Percentiles rank a stretch among this genome's conserved stretches.
phyloP scores from a whole-genome alignment of 2,113 vertebrate genomes.

The Nematolebias whitei region DNA sequence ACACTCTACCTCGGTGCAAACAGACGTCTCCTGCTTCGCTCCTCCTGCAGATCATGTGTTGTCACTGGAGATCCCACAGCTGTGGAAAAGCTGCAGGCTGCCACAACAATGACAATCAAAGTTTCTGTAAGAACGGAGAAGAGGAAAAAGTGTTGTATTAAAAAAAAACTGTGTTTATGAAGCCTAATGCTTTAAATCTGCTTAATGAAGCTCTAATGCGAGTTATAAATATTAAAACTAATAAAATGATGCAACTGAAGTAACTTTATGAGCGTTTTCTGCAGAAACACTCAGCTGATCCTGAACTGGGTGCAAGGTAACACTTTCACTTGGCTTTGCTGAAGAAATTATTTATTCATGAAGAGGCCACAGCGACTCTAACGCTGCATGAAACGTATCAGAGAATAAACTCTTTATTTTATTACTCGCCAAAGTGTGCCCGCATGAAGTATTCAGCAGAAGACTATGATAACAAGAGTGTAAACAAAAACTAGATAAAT shows the following conservation, averaged over 20 bases:
- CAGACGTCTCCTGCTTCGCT: slow-evolving; percentile 40
- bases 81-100: slow-evolving; percentile 35
- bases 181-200: slow-evolving; percentile 49
- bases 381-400: slow-evolving; percentile 36
- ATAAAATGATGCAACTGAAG: slow-evolving; percentile 52
- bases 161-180: slow-evolving; percentile 69
- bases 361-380: slow-evolving; percentile 15
- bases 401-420: slow-evolving; percentile 24
- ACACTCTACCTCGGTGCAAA: slow-evolving; percentile 37
- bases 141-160: slow-evolving; percentile 42
- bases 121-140: slow-evolving; percentile 20
- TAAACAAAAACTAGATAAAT: slow-evolving; percentile 7
- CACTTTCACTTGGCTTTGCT: slow-evolving; percentile 42
- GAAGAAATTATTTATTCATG: slow-evolving; percentile 59
- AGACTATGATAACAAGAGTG: slow-evolving; percentile 28
- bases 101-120: slow-evolving; percentile 26
- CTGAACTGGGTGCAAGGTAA: slow-evolving; percentile 18
- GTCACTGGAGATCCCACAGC: neutral
- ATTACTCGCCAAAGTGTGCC: slow-evolving; percentile 31
- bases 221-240: slow-evolving; percentile 54
- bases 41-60: slow-evolving; percentile 30
- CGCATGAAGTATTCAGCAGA: neutral
- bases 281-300: slow-evolving; percentile 14
- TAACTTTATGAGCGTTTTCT: slow-evolving; percentile 9
- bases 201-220: no score